Base-by-base conservation (phyloP, 2,113 vertebrate species). In the Lynx canadensis region DNA sequence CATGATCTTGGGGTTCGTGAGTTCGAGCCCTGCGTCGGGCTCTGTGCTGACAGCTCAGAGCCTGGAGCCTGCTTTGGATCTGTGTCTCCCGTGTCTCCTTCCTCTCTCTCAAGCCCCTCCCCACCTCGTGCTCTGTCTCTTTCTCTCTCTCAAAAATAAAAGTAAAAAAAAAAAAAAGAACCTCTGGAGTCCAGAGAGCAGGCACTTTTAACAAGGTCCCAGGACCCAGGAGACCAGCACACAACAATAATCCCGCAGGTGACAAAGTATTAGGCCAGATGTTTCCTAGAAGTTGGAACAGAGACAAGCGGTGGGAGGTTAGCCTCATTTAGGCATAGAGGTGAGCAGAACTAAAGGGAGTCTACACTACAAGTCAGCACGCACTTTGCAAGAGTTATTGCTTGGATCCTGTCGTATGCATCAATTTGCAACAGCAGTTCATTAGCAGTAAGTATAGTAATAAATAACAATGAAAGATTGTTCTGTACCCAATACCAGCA, bases 401-500 rank as follows among this genome's bases (percentile, higher is more conserved):
- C 87, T 50, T 84, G 57, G 74, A 60, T 60, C 36, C 86, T 76
- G 63, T 87, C 23, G 14, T 50, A 63, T n/a, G 45, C 94, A 36
- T 89, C 95, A 89, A 27, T 80, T 78, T 92, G 36, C 78, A 97
- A 85, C n/a, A 91, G 76, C 71, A 36, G 93, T 94, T 97, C 97
- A 94, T 97, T 95, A 81, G 82, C 94, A 82, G 45, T 94, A 91
- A 97, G 95, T 82, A 50, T 25, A 93, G 93, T 63, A 69, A 96
- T 98, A 97, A 98, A 97, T 97, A 97, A 98, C 91, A 93, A 38
- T 79, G 97, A 97, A 91, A 82, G 93, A 96, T 79, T 95, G 88
- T 89, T 95, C 95, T 94, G 79, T 98, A 91, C 94, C 91, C 69
- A 60, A 6, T 87, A 84, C 84, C 60, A 94, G 73, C 97, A 79